Conservation (phyloP, 2,113 vertebrate species). For the Pseudolaguvia tuberculata region DNA sequence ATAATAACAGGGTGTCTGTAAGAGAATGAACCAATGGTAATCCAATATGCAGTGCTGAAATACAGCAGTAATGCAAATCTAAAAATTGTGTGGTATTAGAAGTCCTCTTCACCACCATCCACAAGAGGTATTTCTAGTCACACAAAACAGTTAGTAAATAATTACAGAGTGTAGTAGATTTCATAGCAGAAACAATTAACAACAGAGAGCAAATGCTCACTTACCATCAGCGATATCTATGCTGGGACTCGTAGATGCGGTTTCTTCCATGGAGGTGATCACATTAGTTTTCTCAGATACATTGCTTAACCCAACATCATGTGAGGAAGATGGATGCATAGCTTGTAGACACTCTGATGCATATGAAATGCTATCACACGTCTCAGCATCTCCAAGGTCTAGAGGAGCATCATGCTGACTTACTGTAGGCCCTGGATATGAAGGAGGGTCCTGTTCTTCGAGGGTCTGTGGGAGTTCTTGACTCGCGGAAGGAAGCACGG, state of each 20-base stretch:
- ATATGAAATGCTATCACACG: conserved; percentile 60
- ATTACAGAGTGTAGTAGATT: no score
- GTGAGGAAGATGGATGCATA: conserved; percentile 58
- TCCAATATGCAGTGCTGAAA: conserved; percentile 27
- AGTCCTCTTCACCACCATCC: conserved; percentile 66
- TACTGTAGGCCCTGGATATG: conserved; percentile 66
- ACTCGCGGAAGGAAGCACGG: conserved; percentile 60
- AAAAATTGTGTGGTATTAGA: conserved; percentile 25
- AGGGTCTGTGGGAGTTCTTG: conserved; percentile 61
- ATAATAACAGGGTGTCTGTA: not conserved
- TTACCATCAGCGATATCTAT: conserved; percentile 82
- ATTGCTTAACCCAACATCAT: conserved; percentile 53
- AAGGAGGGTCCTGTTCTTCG: conserved; percentile 77
- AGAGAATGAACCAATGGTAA: conserved; percentile 3
- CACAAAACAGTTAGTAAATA: conserved; percentile 2
- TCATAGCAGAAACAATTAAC: not conserved
- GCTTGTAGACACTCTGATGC: conserved; percentile 72
- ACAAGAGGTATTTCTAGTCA: conserved; percentile 79
- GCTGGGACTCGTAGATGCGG: conserved; percentile 67
- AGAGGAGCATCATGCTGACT: conserved; percentile 51
- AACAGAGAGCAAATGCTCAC: conserved; percentile 24
- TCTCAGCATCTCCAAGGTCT: conserved; percentile 61
- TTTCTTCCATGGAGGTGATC: conserved; percentile 51
- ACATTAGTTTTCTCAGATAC: conserved; percentile 55
- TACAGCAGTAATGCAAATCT: conserved; percentile 16